Percentiles rank a stretch among this genome's conserved stretches.
phyloP scores from a whole-genome alignment of 2,113 vertebrate species.

The Galeopterus variegatus region DNA sequence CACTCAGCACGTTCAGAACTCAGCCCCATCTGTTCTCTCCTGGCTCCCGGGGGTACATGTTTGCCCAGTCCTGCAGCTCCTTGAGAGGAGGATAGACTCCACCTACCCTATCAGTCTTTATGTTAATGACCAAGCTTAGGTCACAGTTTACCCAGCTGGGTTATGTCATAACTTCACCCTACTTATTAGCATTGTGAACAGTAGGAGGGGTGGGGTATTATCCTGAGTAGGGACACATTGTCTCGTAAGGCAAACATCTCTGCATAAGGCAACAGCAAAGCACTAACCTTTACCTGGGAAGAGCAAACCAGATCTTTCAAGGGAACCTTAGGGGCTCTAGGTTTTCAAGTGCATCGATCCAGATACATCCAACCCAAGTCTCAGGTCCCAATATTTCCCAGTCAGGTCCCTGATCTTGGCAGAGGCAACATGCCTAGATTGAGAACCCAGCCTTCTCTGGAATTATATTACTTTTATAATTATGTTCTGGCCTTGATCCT shows the following conservation, averaged over 20 bases:
- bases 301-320: not conserved
- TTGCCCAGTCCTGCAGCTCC: not conserved
- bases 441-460: not conserved
- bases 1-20: not conserved
- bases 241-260: too few relatives aligned
- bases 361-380: not conserved
- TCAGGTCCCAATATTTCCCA: not conserved
- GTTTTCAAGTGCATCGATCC: not conserved
- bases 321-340: not conserved
- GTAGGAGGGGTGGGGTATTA: not conserved
- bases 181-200: not conserved
- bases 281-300: not conserved
- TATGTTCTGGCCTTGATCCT: not conserved
- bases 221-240: not conserved
- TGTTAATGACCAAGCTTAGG: not conserved
- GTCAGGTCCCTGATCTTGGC: not conserved
- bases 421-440: not conserved
- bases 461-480: not conserved
- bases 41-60: not conserved
- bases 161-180: not conserved
- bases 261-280: not conserved
- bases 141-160: not conserved
- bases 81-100: not conserved
- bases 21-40: not conserved
- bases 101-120: not conserved